phyloP scores from a whole-genome alignment of 2,797 vertebrate species.

The Arrhamphus sclerolepis region DNA sequence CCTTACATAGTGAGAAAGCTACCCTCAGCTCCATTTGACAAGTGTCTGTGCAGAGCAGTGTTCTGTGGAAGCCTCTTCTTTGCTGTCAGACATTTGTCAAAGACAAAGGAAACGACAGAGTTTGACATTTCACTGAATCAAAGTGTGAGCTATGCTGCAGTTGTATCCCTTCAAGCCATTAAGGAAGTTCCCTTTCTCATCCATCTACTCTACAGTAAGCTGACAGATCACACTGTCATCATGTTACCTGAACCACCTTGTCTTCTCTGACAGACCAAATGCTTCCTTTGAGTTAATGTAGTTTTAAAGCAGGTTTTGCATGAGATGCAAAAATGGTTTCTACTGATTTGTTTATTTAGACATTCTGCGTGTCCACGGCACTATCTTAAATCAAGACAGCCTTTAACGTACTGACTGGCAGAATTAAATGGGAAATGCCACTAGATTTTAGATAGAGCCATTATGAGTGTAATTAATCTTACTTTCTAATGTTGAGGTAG shows the following conservation, averaged over 20 bases:
- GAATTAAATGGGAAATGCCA: conserved; percentile 15
- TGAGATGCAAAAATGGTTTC: conserved; percentile 2
- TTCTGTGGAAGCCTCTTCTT: conserved; percentile 67
- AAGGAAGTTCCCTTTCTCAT: conserved; percentile 59
- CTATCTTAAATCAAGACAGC: not conserved
- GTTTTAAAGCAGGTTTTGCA: conserved; percentile 16
- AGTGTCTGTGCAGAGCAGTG: conserved; percentile 49
- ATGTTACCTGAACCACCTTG: conserved; percentile 50
- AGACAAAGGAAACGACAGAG: conserved; percentile 51
- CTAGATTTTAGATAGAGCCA: conserved; percentile 7
- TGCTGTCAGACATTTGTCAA: conserved; percentile 69
- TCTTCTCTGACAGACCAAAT: conserved; percentile 46
- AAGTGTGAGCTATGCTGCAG: conserved; percentile 38
- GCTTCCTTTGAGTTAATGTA: conserved; percentile 22
- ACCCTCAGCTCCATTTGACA: conserved; percentile 54
- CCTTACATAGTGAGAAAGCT: conserved; percentile 34
- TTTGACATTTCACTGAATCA: conserved; percentile 77
- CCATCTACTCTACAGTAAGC: conserved; percentile 54
- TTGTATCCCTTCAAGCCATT: conserved; percentile 54
- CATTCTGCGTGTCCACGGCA: too few species aligned
- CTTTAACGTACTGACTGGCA: conserved; percentile 2
- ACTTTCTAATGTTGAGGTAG: conserved; percentile 98
- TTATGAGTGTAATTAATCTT: conserved; percentile 61
- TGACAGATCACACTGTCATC: conserved; percentile 66
- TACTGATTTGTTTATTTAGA: not conserved